Evolutionary conservation across 1,140 invertebrate genomes (phyloP), one percentile per base, ranked within the genome.

Genomic region (Melitaea cinxia): DNA sequence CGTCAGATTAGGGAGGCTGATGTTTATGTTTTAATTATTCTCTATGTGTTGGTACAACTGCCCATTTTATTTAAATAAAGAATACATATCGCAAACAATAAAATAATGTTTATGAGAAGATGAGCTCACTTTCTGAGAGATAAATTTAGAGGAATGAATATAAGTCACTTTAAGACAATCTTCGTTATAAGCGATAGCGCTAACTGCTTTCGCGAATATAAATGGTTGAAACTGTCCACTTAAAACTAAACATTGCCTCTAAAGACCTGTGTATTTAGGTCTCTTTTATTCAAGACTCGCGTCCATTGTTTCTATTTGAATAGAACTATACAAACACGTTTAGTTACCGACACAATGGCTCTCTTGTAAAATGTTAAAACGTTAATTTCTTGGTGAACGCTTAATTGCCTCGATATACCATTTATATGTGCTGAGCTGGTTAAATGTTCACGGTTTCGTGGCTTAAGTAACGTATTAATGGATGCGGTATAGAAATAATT

Each of bases 291-390:
- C 56, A 65, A 49, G 49, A 53, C 35, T 59, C 28, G 21, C 53
- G 37, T 33, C 58, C 56, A 65, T 65, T 69, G 61, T 69, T 69
- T 50, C 55, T 69, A 64, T 69, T 65, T 69, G 67, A 69, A 69
- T 60, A 54, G 67, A 63, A 45, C 39, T 53, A 52, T 55, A 59
- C 26, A 63, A 69, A 69, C 61, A 52, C 60, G 56, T 55, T 69
- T 69, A 69, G 52, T 54, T 59, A 64, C 50, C 66, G 23, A 23
- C 59, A 69, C 67, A 69, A 69, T 60, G 50, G 45, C 55, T 30
- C 49, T 30, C 56, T 64, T 68, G 66, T 68, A 57, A 66, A 60
- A 52, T 35, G 63, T 54, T 69, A 50, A 69, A 69, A 59, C 63
- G 63, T 59, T 65, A 65, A 59, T 59, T 52, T 65, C 63, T 54